phyloP scores from a whole-genome alignment of 1,140 invertebrate species.

The Nasonia vitripennis region DNA sequence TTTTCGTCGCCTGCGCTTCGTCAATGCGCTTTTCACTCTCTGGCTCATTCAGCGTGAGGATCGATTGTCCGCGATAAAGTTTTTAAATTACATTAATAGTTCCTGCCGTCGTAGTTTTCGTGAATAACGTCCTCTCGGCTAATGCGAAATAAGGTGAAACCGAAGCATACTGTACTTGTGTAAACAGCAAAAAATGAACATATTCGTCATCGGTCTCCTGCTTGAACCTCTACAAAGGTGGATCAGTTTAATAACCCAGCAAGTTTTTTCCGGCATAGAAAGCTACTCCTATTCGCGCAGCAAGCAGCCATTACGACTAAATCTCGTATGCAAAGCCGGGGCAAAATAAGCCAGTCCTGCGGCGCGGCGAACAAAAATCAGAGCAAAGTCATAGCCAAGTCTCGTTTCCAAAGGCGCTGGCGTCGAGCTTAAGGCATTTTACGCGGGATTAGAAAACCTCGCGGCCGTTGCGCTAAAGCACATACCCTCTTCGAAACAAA shows the following conservation, averaged over 20 bases:
- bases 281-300: not conserved
- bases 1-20: not conserved
- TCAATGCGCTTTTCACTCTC: slow-evolving; percentile 19
- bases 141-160: not conserved
- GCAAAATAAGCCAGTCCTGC: slow-evolving; percentile 17
- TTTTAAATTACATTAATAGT: too few relatives aligned
- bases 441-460: slow-evolving; percentile 44
- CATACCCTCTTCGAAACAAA: slow-evolving; percentile 20
- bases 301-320: slow-evolving; percentile 24
- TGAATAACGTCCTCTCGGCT: not conserved
- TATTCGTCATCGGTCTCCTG: too few relatives aligned
- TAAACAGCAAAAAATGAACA: too few relatives aligned
- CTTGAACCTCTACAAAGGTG: too few relatives aligned
- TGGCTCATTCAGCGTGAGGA: not conserved
- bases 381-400: slow-evolving; percentile 48
- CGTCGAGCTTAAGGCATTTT: slow-evolving; percentile 40
- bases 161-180: too few relatives aligned
- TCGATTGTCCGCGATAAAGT: slow-evolving; percentile 20
- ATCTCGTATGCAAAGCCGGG: slow-evolving; percentile 44
- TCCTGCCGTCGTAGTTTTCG: not conserved
- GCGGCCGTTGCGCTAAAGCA: slow-evolving; percentile 11
- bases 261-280: not conserved
- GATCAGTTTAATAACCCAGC: too few relatives aligned
- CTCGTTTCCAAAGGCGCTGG: slow-evolving; percentile 43
- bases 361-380: slow-evolving; percentile 27